phyloP scores from a whole-genome alignment of 2,113 vertebrate genomes.

The Neofelis nebulosa region DNA sequence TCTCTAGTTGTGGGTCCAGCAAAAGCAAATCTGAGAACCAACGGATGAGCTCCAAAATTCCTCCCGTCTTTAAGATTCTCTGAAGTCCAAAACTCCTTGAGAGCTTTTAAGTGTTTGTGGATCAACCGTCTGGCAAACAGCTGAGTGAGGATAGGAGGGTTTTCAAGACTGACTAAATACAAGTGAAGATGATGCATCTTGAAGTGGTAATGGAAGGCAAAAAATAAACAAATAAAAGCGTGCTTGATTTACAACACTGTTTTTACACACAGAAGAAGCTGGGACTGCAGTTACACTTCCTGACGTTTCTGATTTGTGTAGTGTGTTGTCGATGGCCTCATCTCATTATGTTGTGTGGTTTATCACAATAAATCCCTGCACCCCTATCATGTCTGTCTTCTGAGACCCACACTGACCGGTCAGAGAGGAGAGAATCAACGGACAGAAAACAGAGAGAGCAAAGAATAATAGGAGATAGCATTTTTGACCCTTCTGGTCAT shows the following conservation, averaged over 20 bases:
- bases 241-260: background rate
- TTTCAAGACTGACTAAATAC: background rate
- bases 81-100: background rate
- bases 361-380: background rate
- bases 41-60: background rate
- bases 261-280: background rate
- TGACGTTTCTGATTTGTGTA: background rate
- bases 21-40: background rate
- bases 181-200: constrained; percentile 7
- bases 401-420: background rate
- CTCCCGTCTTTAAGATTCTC: background rate
- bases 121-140: background rate
- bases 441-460: background rate
- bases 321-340: background rate
- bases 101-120: background rate
- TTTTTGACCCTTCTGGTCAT: constrained; percentile 68
- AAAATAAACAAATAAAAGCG: background rate
- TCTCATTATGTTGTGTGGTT: background rate
- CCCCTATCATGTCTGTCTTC: background rate
- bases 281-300: background rate
- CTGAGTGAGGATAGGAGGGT: background rate
- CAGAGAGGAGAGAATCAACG: background rate
- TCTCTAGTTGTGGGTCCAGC: background rate
- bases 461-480: background rate
- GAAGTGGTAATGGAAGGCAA: background rate